phyloP scores from a whole-genome alignment of 2,797 vertebrate genomes.

The Salmo trutta region DNA sequence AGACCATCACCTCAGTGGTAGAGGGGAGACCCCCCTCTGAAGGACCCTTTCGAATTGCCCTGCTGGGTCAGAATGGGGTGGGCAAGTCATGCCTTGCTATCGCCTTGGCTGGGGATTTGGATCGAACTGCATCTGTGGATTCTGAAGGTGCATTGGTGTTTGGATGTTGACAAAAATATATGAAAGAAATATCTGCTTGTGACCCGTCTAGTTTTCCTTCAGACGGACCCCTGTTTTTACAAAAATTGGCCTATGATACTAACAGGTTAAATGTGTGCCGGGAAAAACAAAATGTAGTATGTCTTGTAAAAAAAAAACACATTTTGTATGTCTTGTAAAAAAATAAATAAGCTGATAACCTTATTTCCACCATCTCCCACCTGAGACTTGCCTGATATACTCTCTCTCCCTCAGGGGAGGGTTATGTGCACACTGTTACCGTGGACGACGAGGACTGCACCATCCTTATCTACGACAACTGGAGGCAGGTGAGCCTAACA shows the following conservation, averaged over 20 bases:
- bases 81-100: conserved; percentile 86
- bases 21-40: conserved; percentile 56
- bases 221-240: no score
- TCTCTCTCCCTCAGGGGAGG: conserved; percentile 78
- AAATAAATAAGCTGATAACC: conserved; percentile 16
- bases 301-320: conserved; percentile 44
- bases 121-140: conserved; percentile 76
- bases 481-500: conserved; percentile 84
- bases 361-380: conserved; percentile 8
- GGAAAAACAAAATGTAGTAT: not conserved
- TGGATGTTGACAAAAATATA: not conserved
- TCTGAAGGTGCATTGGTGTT: conserved; percentile 68
- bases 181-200: no score
- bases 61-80: conserved; percentile 87
- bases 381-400: conserved; percentile 49
- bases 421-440: conserved; percentile 79
- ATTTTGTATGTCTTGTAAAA: conserved; percentile 42
- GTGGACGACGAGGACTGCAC: conserved; percentile 88
- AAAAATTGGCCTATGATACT: not conserved
- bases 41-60: conserved; percentile 73
- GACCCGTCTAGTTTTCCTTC: no score
- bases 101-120: conserved; percentile 77
- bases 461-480: conserved; percentile 89
- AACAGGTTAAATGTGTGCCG: not conserved
- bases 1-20: conserved; percentile 53